Percentiles rank a stretch among this genome's conserved stretches.
Conservation (phyloP, 2,888 invertebrate species). For the Aphodius sticticus region DNA sequence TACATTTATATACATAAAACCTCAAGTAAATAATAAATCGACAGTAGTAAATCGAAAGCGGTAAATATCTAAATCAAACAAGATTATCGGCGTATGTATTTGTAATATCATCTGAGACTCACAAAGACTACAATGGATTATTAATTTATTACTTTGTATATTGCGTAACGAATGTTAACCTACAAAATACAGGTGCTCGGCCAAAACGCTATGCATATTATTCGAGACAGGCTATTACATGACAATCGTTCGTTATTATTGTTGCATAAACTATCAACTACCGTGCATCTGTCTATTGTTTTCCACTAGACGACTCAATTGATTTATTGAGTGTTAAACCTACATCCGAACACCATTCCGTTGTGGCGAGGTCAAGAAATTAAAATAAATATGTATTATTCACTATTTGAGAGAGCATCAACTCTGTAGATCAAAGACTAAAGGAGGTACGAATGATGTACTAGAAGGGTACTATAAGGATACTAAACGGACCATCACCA, state of each 20-base stretch:
- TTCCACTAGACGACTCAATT: not conserved
- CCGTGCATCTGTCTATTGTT: constrained; percentile 4
- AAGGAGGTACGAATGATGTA: too few species aligned
- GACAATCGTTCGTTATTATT: constrained; percentile 4
- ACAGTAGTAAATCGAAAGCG: too few species aligned
- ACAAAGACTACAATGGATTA: not conserved
- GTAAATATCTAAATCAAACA: not conserved
- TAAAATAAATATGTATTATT: too few species aligned
- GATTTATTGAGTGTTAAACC: not conserved
- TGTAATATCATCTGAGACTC: not conserved
- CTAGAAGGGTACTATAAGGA: too few species aligned
- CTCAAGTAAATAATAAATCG: not conserved
- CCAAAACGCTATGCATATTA: constrained; percentile 4
- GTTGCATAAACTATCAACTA: not conserved
- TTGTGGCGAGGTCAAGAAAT: too few species aligned
- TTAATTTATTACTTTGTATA: not conserved
- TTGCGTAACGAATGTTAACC: not conserved
- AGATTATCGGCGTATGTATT: not conserved
- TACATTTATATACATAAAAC: not conserved
- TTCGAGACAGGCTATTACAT: not conserved
- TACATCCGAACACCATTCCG: not conserved
- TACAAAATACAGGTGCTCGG: constrained; percentile 4
- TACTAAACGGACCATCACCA: too few species aligned
- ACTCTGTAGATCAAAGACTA: too few species aligned
- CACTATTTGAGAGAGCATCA: too few species aligned